Evolutionary conservation across 1,140 invertebrate species (phyloP).

Genomic region (Tribolium castaneum): DNA sequence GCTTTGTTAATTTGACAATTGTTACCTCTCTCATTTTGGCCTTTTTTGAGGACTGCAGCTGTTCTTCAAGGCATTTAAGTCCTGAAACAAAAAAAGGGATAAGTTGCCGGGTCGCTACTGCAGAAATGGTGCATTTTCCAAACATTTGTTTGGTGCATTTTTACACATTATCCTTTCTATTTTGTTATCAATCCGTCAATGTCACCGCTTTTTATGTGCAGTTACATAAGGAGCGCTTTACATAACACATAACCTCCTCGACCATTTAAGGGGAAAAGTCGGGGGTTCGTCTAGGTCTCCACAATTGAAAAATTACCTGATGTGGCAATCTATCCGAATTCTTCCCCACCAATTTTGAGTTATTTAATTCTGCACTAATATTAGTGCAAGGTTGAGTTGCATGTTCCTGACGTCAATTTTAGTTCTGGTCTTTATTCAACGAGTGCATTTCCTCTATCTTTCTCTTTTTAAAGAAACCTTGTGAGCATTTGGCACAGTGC

Average conservation of each 20-base stretch:
- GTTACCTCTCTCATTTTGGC: constrained; percentile 59
- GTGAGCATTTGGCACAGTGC: constrained; percentile 57
- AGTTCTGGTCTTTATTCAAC: constrained; percentile 45
- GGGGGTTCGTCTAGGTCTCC: not conserved
- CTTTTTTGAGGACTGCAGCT: constrained; percentile 46
- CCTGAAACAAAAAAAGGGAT: constrained; percentile 50
- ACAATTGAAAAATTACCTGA: constrained; percentile 5
- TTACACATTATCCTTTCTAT: not conserved
- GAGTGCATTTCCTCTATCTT: constrained; percentile 53
- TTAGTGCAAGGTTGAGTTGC: constrained; percentile 63
- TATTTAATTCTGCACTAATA: constrained; percentile 61
- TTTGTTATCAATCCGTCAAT: not conserved
- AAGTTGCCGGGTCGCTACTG: not conserved
- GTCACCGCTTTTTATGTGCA: not conserved
- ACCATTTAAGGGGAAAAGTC: not conserved
- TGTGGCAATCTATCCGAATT: not conserved
- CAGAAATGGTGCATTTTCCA: no score
- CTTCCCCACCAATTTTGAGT: constrained; percentile 43
- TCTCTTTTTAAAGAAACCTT: constrained; percentile 57
- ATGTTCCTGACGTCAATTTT: constrained; percentile 56
- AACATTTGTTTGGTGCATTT: not conserved
- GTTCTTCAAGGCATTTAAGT: constrained; percentile 58
- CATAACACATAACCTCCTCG: constrained; percentile 17
- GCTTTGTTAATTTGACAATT: no score
- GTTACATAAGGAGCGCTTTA: not conserved